Evolutionary conservation across 2,113 vertebrate genomes (phyloP), one percentile per base, ranked within the genome.

Genomic region (Cricetomys ansorgei): DNA sequence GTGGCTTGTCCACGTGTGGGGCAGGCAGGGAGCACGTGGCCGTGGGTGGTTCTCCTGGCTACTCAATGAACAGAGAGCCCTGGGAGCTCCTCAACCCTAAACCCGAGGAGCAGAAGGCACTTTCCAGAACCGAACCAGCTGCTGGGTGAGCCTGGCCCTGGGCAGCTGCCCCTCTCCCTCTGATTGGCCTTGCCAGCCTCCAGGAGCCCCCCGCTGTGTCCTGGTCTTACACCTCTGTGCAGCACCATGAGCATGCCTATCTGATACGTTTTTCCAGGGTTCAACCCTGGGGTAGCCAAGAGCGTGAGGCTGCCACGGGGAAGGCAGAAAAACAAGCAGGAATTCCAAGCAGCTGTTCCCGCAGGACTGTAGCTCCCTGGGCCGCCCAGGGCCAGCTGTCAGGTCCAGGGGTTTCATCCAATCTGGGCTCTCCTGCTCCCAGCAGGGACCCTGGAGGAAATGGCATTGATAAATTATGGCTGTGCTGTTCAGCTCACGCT

Each of bases 281-380:
- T 96, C 97, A 95, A 0, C 65, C 62, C 85, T 48, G 29, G 96
- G 81, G 76, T 50, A 87, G 93, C 87, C 89, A 53, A 67, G 48
- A 87, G 88, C 72, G 3, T 0, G 7, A n/a, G 64, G 31, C 88
- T 91, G 81, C 0, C 0, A 0, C 0, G 16, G 64, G 75, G 43
- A 72, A 48, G 65, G 29, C 64, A 55, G 77, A 50, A 31, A 73
- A 79, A 25, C 69, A 40, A n/a, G 17, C 84, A 77, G 92, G 96
- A 37, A 73, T 88, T 70, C 87, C 86, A 37, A 75, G 86, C 89
- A 65, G 95, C 55, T 64, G 70, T 48, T 69, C 76, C 69, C 1
- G 0, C 0, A 57, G 65, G 67, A 72, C 0, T 13, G 21, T 10
- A 1, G 27, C 5, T 69, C n/a, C 40, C 11, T 6, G 0, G 69